phyloP scores from a whole-genome alignment of 2,888 invertebrate genomes.

The Rhamnusium bicolor region DNA sequence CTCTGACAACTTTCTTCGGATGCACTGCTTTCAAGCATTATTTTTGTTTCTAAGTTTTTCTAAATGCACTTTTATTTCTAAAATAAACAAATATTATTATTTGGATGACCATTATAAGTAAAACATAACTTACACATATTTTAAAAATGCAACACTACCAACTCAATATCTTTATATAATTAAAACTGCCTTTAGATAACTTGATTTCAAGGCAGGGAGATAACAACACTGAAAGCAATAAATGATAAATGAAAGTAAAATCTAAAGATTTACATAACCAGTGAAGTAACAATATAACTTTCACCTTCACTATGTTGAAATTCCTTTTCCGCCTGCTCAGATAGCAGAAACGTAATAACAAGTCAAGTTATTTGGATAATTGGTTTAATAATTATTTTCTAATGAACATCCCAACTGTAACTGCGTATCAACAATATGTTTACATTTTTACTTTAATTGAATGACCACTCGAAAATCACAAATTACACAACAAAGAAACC shows the following conservation, averaged over 20 bases:
- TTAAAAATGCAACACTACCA: conserved; percentile 59
- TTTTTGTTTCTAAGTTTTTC: conserved; percentile 28
- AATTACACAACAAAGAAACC: conserved; percentile 62
- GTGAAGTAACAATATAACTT: conserved; percentile 68
- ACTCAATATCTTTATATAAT: conserved; percentile 63
- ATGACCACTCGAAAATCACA: conserved; percentile 59
- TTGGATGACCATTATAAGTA: background rate
- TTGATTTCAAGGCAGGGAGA: conserved; percentile 55
- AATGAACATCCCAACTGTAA: conserved; percentile 26
- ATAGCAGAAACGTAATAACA: conserved; percentile 40
- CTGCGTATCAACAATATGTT: conserved; percentile 54
- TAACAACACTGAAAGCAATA: conserved; percentile 64
- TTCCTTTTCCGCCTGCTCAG: conserved; percentile 63
- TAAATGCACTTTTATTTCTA: conserved; percentile 38
- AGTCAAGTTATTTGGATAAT: conserved; percentile 1
- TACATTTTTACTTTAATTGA: conserved; percentile 54
- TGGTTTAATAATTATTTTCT: background rate
- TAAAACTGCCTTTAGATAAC: conserved; percentile 63
- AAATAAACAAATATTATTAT: background rate
- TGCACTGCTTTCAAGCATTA: conserved; percentile 47
- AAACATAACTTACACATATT: conserved; percentile 54
- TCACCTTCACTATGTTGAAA: conserved; percentile 66
- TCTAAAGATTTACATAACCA: conserved; percentile 68
- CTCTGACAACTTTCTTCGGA: conserved; percentile 38
- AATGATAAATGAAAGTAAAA: conserved; percentile 69